Evolutionary conservation across 2,113 vertebrate genomes (phyloP), one percentile per base, ranked within the genome.

Genomic region (Centropus unirufus): DNA sequence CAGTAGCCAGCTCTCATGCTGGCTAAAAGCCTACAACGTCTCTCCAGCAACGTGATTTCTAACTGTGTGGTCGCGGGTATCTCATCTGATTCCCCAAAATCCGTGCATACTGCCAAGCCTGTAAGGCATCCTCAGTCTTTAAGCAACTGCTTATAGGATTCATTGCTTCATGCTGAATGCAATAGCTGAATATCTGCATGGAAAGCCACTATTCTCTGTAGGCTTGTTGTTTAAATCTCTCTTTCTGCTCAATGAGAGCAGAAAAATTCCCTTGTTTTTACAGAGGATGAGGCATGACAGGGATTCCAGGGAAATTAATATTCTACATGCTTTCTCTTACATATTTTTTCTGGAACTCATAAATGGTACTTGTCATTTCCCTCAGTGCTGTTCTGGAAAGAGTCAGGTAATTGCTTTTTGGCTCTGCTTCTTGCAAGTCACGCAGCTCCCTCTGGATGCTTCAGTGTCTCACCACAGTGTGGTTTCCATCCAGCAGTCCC

Each of bases 51-150:
- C 30, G 22, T 20, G 46, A 66, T 58, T 62, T 88, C 72, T 54
- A 52, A 54, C 44, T 32, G 23, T 0, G 0, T 62, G 24, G 26
- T 58, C 23, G 12, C 2, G 3, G 17, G 26, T 59, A 14, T 55
- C 79, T 86, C 2, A 1, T 34, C 58, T 34, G 34, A 6, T 80
- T 93, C 59, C 67, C 46, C 12, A 22, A 62, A 62, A 34, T 22
- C 54, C 68, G 52, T 58, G 30, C 2, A 3, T 58, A 36, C 46
- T 93, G 49, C 46, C 63, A 47, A 79, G 32, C 39, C 76, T 55
- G 15, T 59, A 36, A 83, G 77, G 27, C 30, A 14, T 55, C 62
- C 52, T 70, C 26, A 67, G 39, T 34, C 26, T 83, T 67, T 55
- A 86, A 20, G 30, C 42, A 72, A 42, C 34, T 21, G 18, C 64